These are phyloP conservation scores for Crossaster papposus DNA, from an alignment of 53 echinoderm and acorn worm genomes.

Conservation along the genomic window DNA sequence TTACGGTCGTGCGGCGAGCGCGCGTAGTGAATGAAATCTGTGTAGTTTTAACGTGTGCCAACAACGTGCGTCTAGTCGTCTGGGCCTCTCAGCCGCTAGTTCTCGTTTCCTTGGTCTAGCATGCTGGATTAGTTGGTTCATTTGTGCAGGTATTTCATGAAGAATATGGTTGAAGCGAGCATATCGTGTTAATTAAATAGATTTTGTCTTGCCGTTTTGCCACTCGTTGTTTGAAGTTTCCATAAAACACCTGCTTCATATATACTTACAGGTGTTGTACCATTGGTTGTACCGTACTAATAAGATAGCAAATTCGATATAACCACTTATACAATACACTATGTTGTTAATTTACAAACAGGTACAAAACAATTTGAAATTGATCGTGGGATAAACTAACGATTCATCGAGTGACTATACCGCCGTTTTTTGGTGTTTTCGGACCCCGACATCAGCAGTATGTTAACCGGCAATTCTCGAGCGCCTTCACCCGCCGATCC, in stretches of 20 bases:
- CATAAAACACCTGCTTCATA: too few species aligned
- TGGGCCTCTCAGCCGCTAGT: not conserved
- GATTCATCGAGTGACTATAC: not conserved
- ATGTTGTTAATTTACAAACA: not conserved
- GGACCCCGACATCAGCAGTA: slow-evolving; percentile 17
- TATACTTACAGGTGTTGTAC: too few species aligned
- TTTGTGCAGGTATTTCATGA: too few species aligned
- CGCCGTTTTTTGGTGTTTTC: not conserved
- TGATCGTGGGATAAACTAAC: not conserved
- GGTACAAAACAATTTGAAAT: not conserved
- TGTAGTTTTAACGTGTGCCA: not conserved
- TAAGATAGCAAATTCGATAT: too few species aligned
- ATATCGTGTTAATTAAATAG: too few species aligned
- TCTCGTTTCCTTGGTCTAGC: too few species aligned
- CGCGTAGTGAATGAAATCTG: slow-evolving; percentile 13
- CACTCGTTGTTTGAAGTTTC: too few species aligned
- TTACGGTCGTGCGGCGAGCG: not conserved
- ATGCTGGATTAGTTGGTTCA: too few species aligned
- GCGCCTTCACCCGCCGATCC: slow-evolving; percentile 39
- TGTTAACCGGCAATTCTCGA: slow-evolving; percentile 37
- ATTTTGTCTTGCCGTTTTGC: too few species aligned
- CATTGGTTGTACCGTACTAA: too few species aligned
- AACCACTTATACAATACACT: too few species aligned
- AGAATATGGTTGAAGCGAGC: too few species aligned
- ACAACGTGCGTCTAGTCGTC: not conserved